Evolutionary conservation across 2,797 vertebrate genomes (phyloP), one percentile per base, ranked within the genome.

Genomic region (Chlorospingus flavigularis): DNA sequence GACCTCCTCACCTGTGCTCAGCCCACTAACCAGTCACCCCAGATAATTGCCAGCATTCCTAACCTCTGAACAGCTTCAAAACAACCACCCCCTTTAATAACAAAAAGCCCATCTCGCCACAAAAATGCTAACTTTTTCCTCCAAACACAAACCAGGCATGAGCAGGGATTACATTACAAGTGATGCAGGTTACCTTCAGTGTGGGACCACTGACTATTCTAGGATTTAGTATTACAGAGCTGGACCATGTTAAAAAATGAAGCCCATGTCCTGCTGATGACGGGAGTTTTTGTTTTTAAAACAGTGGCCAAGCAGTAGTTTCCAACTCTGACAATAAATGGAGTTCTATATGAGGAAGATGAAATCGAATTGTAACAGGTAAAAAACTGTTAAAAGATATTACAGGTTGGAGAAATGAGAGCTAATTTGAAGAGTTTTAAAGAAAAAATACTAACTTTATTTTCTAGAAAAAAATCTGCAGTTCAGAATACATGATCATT

Each of bases 51-150:
- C 74, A 95, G 78, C 81, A 96, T 94, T 93, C 88, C 81, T 92
- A 90, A 90, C 66, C 42, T 88, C 92, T 90, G 58, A 91, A 40
- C n/a, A 93, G 35, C 84, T 86, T 95, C 47, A 88, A 75, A 85
- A 93, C 35, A 67, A 74, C 53, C 66, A 87, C 50, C 45, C 74
- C 71, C 54, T 89, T 72, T 53, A 86, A 60, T 21, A 88, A 92
- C 39, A 82, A 81, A 88, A 81, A 81, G 47, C 31, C n/a, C 74
- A 70, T 58, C 51, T 94, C 30, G 72, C 86, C 92, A 94, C 62
- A 91, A 48, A 89, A 93, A 87, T 66, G 74, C 15, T 48, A 42
- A 35, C 50, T 75, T 94, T 82, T 66, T 9, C 43, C 72, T 73
- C 47, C 68, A 86, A 88, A 89, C n/a, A 45, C 3, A n/a, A 60